Percentiles rank a stretch among this genome's conserved stretches.
These are phyloP conservation scores for Phalacrocorax brasilianus DNA, from an alignment of 2,113 vertebrate genomes.

Conservation along the genomic window DNA sequence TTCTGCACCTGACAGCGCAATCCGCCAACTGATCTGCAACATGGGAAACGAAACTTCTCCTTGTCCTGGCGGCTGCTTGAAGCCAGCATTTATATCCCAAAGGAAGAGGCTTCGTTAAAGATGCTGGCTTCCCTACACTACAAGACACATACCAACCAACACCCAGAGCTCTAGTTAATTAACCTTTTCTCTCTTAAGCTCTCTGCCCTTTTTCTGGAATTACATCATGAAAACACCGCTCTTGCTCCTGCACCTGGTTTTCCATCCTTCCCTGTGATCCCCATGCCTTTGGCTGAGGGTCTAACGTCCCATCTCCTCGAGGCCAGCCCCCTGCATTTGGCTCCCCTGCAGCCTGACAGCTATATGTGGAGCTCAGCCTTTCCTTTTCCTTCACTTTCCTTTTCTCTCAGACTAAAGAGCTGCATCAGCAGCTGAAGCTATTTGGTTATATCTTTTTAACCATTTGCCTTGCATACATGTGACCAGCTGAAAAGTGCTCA, in stretches of 20 bases:
- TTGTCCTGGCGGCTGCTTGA: constrained; percentile 28
- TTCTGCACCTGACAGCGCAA: constrained; percentile 29
- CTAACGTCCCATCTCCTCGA: background rate
- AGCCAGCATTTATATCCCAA: background rate
- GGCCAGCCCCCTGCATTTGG: background rate
- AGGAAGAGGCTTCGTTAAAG: background rate
- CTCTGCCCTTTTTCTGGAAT: background rate
- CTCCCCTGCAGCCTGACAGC: background rate
- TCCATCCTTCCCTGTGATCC: background rate
- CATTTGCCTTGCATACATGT: background rate
- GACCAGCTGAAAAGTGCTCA: background rate
- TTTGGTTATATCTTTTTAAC: background rate
- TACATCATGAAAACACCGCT: background rate
- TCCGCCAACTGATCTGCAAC: background rate
- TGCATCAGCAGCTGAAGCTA: background rate
- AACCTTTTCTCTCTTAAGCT: constrained; percentile 19
- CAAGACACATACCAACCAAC: background rate
- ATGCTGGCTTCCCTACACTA: background rate
- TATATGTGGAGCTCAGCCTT: constrained; percentile 7
- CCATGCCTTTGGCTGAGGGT: background rate
- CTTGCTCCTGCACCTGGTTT: constrained; percentile 33
- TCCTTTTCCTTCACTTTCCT: background rate
- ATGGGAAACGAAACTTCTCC: constrained; percentile 5
- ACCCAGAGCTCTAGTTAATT: background rate
- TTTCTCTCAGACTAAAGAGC: background rate